Conservation (phyloP, 2,797 vertebrate genomes). For the Acomys russatus region DNA sequence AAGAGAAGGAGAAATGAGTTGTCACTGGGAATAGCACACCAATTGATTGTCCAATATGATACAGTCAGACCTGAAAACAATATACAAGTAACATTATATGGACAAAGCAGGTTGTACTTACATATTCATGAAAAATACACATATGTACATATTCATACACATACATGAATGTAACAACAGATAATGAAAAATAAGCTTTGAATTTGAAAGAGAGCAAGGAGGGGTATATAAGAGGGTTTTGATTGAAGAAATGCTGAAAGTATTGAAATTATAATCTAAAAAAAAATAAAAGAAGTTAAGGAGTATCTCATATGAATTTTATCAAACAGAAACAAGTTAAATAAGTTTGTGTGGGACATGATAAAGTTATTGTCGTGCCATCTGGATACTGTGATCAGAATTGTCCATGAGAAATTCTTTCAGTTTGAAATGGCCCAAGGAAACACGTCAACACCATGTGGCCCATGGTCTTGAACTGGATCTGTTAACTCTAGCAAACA, state of each 20-base stretch:
- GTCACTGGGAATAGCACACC: background rate
- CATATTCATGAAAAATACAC: background rate
- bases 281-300: background rate
- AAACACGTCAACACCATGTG: background rate
- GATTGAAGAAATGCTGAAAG: too few species aligned
- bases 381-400: background rate
- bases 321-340: background rate
- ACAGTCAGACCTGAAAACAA: background rate
- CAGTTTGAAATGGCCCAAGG: background rate
- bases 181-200: too few species aligned
- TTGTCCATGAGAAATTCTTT: background rate
- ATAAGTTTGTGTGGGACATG: background rate
- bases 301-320: background rate
- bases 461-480: background rate
- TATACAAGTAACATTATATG: background rate
- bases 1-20: background rate
- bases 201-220: too few species aligned
- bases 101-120: background rate
- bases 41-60: background rate
- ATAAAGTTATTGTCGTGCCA: constrained; percentile 2
- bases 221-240: too few species aligned
- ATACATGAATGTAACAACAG: background rate
- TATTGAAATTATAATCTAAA: background rate
- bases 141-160: background rate
- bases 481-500: background rate